Evolutionary conservation across 2,888 invertebrate species (phyloP).

Genomic region (Eupithecia exiguata): DNA sequence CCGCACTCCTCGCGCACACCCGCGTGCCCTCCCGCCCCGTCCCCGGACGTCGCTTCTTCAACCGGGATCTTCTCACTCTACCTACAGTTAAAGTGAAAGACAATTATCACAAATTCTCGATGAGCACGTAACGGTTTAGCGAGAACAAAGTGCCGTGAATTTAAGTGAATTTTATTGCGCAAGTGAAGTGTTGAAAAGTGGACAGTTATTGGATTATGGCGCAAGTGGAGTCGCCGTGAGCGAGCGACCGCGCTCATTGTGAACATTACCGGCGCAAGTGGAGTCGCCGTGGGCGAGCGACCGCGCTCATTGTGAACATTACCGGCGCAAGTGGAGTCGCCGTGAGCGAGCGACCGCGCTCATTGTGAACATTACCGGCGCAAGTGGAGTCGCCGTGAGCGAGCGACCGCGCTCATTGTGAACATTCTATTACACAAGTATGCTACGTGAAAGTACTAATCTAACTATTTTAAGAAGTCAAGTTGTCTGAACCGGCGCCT

Average conservation of each 20-base stretch:
- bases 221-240: background rate
- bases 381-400: background rate
- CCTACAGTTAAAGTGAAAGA: background rate
- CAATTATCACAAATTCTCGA: background rate
- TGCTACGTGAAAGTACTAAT: conserved; percentile 14
- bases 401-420: background rate
- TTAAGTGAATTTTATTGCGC: conserved; percentile 25
- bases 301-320: too few species aligned
- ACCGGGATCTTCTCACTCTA: background rate
- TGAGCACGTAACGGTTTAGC: background rate
- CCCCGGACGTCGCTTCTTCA: background rate
- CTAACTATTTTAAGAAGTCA: background rate
- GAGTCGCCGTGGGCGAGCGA: background rate
- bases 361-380: too few species aligned
- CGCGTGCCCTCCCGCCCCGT: background rate
- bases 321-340: background rate
- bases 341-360: background rate
- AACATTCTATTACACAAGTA: conserved; percentile 7
- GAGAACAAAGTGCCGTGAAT: conserved; percentile 21
- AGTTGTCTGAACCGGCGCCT: conserved; percentile 7
- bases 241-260: background rate
- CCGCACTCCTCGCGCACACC: background rate
- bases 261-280: too few species aligned
- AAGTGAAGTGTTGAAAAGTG: conserved; percentile 24
- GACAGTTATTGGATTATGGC: conserved; percentile 13